Evolutionary conservation across 2,888 invertebrate species (phyloP).

Genomic region (Nematopogon swammerdamellus): DNA sequence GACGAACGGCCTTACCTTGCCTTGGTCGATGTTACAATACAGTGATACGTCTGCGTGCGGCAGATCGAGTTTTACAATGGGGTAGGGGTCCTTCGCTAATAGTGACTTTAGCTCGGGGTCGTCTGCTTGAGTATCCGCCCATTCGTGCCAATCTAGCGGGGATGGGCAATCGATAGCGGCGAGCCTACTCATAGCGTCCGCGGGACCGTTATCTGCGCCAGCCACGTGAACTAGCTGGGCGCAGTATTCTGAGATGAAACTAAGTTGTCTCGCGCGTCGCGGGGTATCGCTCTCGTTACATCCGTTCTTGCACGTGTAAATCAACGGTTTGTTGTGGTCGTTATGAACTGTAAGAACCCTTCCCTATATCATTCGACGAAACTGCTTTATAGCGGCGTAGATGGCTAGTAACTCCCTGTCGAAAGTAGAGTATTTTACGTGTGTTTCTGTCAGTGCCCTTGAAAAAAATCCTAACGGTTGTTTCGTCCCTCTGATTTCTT

Average conservation of each 20-base stretch:
- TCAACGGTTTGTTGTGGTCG: slow-evolving; percentile 9
- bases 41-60: not conserved
- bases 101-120: not conserved
- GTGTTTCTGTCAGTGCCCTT: slow-evolving; percentile 6
- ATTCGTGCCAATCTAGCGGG: slow-evolving; percentile 1
- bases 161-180: slow-evolving; percentile 2
- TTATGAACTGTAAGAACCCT: slow-evolving; percentile 5
- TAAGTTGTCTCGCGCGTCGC: slow-evolving; percentile 5
- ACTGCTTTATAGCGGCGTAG: slow-evolving; percentile 8
- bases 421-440: slow-evolving; percentile 8
- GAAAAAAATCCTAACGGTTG: slow-evolving; percentile 10
- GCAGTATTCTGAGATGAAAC: slow-evolving; percentile 16
- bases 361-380: slow-evolving; percentile 6
- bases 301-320: slow-evolving; percentile 7
- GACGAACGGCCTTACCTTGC: not conserved
- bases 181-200: slow-evolving; percentile 17
- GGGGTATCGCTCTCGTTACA: slow-evolving; percentile 3
- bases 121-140: not conserved
- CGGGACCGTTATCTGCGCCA: slow-evolving; percentile 16
- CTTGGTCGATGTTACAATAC: not conserved
- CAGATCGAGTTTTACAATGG: not conserved
- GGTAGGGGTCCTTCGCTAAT: not conserved
- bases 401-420: slow-evolving; percentile 10
- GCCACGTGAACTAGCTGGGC: slow-evolving; percentile 18
- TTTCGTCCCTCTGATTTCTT: slow-evolving; percentile 4